phyloP scores from a whole-genome alignment of 2,797 vertebrate species.

The Epinephelus awoara region DNA sequence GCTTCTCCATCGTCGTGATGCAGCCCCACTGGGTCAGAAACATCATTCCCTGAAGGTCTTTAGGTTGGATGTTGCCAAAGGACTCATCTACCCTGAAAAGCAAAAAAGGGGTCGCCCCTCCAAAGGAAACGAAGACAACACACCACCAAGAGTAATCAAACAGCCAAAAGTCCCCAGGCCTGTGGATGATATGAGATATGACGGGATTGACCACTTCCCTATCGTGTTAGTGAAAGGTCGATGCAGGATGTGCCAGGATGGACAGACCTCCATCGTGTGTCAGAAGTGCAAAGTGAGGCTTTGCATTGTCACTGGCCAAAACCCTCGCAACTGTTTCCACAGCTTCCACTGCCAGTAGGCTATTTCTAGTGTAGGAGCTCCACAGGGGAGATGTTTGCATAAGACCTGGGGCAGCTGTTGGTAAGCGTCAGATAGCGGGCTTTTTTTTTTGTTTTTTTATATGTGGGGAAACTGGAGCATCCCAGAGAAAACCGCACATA shows the following conservation, averaged over 20 bases:
- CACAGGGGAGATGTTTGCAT: no score
- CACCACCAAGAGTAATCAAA: conserved; percentile 1
- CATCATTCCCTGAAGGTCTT: neutral
- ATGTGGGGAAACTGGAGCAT: no score
- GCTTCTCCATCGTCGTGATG: neutral
- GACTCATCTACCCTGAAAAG: no score
- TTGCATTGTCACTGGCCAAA: conserved; percentile 4
- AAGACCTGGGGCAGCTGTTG: no score
- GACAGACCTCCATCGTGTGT: neutral
- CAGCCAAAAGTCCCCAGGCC: neutral
- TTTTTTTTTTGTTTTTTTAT: no score
- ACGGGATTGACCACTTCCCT: neutral
- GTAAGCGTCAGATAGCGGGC: no score
- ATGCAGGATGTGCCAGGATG: conserved; percentile 4
- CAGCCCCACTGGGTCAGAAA: neutral
- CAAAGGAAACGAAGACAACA: neutral
- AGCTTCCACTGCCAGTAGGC: neutral
- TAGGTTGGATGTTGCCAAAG: neutral
- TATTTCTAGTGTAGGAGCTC: no score
- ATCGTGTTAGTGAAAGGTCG: neutral
- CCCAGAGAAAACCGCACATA: no score
- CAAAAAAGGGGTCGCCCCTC: no score
- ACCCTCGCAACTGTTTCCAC: neutral
- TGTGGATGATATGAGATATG: neutral
- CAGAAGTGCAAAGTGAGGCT: conserved; percentile 6